These are phyloP conservation scores for Watsonalla cultraria DNA, from an alignment of 2,888 invertebrate genomes.

Conservation along the genomic window DNA sequence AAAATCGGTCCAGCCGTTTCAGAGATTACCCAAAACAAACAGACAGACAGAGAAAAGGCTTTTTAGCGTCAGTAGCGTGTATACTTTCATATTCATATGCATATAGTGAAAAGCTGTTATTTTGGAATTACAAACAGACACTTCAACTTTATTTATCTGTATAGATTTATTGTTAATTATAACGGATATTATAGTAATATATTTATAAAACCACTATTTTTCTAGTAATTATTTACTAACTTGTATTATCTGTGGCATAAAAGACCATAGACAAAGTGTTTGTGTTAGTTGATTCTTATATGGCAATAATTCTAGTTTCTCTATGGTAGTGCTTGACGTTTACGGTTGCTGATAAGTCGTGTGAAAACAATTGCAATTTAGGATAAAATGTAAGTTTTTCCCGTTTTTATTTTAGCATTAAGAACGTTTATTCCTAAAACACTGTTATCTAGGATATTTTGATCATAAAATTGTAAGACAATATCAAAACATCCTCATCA, in stretches of 20 bases:
- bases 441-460: neutral
- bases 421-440: neutral
- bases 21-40: too few species aligned
- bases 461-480: neutral
- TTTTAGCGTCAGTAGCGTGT: too few species aligned
- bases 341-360: neutral
- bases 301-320: neutral
- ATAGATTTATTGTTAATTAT: too few species aligned
- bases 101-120: too few species aligned
- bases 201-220: too few species aligned
- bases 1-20: too few species aligned
- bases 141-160: too few species aligned
- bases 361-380: slow-evolving; percentile 16
- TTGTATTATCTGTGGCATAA: neutral
- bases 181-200: too few species aligned
- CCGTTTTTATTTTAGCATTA: neutral
- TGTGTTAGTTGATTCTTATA: neutral
- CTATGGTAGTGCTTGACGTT: neutral
- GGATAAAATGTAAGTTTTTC: slow-evolving; percentile 19
- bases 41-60: too few species aligned
- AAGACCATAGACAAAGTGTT: neutral
- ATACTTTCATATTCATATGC: too few species aligned
- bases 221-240: too few species aligned
- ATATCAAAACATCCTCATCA: slow-evolving; percentile 14
- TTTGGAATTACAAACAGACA: too few species aligned